These are phyloP conservation scores for Anarhynchus alexandrinus DNA, from an alignment of 2,113 vertebrate genomes.

Conservation along the genomic window DNA sequence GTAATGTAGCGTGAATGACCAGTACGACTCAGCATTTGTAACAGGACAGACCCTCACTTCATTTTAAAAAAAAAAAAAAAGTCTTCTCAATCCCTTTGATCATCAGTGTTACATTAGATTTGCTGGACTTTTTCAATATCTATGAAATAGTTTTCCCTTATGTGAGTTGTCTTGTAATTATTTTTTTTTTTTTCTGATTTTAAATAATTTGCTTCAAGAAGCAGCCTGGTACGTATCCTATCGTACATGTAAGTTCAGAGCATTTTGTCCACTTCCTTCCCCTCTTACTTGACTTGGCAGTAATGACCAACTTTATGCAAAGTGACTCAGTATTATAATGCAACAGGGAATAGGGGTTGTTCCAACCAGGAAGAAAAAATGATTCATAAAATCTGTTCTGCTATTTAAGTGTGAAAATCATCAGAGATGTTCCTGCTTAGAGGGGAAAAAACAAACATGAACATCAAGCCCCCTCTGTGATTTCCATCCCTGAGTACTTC, in stretches of 20 bases:
- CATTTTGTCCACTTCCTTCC: neutral
- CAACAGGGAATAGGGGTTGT: constrained; percentile 8
- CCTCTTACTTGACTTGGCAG: neutral
- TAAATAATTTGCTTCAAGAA: neutral
- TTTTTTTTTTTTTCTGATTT: neutral
- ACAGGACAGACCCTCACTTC: neutral
- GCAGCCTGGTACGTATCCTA: neutral
- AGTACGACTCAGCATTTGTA: neutral
- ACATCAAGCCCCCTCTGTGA: neutral
- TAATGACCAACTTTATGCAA: neutral
- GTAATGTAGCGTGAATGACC: neutral
- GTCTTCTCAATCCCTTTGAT: neutral
- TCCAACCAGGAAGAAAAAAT: constrained; percentile 23
- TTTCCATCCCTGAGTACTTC: neutral
- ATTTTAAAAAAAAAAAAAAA: neutral
- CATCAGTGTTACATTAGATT: neutral
- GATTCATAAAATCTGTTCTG: constrained; percentile 32
- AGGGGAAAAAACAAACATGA: neutral
- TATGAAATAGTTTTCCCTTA: neutral
- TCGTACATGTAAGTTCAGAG: fast-evolving
- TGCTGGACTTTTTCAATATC: neutral
- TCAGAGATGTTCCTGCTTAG: neutral
- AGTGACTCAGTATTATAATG: neutral
- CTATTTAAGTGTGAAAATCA: neutral
- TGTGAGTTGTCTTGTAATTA: neutral